Evolutionary conservation across 2,113 vertebrate species (phyloP), one percentile per base, ranked within the genome.

Genomic region (Alouatta palliata): DNA sequence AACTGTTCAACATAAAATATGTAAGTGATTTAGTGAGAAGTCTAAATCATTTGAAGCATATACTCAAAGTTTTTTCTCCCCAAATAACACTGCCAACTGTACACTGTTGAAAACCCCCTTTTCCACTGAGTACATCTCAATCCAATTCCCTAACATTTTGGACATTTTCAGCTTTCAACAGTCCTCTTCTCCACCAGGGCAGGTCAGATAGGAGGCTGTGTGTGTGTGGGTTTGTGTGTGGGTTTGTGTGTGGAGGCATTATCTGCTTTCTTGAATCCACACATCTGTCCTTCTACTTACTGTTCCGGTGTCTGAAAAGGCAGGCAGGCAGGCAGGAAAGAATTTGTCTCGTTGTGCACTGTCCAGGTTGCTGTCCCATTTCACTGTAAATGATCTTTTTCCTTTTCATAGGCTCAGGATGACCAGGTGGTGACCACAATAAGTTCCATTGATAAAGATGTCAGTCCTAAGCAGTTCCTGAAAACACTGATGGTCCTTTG

Each of bases 401-500:
- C 68, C 61, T 95, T 86, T 81, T 94, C 85, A 84, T 49, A 84
- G 83, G 52, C n/a, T 93, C 45, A 58, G 35, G 49, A 87, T 93
- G 86, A 91, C 16, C 47, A 61, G 52, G 66, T 87, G 13, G 54
- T 90, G 45, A 75, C 52, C 66, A 77, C 47, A 77, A 17, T 90
- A 80, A 84, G 47, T 97, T 93, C 61, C 43, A 91, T 5, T 43
- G 71, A 84, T 76, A 87, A 83, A 80, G 71, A 27, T 32, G 20
- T 86, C 6, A 77, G 54, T 94, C 88, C 75, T 77, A 82, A 97
- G 54, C 58, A 97, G 68, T 83, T 94, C 52, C 45, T 86, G 56
- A 77, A 92, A 92, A 79, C n/a, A 87, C 0, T 82, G 73, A n/a
- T 20, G 16, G 68, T 81, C 2, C 27, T 35, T 64, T 85, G 45